Percentiles rank a stretch among this genome's conserved stretches.
phyloP scores from a whole-genome alignment of 2,797 vertebrate genomes.

The Pangasius larnaudii region DNA sequence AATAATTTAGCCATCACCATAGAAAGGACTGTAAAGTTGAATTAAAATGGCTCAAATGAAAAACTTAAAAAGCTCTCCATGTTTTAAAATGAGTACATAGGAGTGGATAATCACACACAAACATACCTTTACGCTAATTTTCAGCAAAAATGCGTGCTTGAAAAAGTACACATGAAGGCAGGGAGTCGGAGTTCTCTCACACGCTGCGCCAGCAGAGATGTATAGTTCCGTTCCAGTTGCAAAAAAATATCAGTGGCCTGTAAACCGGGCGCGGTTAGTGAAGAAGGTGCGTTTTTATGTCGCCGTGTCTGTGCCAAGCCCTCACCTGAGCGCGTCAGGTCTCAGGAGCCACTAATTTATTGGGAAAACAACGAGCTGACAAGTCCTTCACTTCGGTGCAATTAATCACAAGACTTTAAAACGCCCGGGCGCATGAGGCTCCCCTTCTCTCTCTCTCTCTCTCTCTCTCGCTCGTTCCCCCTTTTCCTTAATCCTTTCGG shows the following conservation, averaged over 20 bases:
- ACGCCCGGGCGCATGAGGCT: slow-evolving; percentile 59
- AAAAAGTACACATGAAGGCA: slow-evolving; percentile 66
- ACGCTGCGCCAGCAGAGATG: slow-evolving; percentile 25
- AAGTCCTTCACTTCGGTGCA: slow-evolving; percentile 68
- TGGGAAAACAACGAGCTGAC: slow-evolving; percentile 70
- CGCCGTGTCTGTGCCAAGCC: slow-evolving; percentile 59
- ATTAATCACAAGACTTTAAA: slow-evolving; percentile 74
- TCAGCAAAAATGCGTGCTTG: slow-evolving; percentile 53
- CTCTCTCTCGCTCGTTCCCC: slow-evolving; percentile 49
- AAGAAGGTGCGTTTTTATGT: slow-evolving; percentile 59
- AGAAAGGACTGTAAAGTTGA: not conserved
- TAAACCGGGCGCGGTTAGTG: slow-evolving; percentile 49
- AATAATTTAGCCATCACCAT: not conserved
- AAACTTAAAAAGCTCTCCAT: not conserved
- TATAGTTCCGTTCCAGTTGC: slow-evolving; percentile 33
- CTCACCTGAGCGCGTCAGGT: slow-evolving; percentile 71
- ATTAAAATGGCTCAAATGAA: not conserved
- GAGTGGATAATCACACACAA: no score
- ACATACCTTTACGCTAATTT: slow-evolving; percentile 32
- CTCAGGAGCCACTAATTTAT: slow-evolving; percentile 75
- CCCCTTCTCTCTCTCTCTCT: slow-evolving; percentile 54
- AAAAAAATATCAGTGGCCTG: slow-evolving; percentile 63
- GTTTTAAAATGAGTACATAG: not conserved
- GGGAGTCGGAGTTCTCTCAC: slow-evolving; percentile 20
- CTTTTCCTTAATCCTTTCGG: slow-evolving; percentile 57